Conservation (phyloP, 1,140 invertebrate species). For the Fragariocoptes setiger region DNA sequence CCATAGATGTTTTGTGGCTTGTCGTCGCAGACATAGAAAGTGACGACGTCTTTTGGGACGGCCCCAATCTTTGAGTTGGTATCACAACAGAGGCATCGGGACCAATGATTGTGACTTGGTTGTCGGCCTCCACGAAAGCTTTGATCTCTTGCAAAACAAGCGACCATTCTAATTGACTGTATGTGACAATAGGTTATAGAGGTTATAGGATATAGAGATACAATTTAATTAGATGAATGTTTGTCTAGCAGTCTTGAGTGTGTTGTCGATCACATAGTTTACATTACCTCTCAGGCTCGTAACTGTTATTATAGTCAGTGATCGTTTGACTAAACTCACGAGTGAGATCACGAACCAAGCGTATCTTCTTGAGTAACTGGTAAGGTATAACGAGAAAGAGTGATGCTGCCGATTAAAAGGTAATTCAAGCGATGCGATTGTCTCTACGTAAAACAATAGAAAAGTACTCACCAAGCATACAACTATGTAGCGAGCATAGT, state of each 20-base stretch:
- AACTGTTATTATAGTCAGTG: constrained; percentile 68
- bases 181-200: too few relatives aligned
- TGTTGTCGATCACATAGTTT: too few relatives aligned
- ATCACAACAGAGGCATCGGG: not conserved
- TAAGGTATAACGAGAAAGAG: too few relatives aligned
- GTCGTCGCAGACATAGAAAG: too few relatives aligned
- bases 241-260: too few relatives aligned
- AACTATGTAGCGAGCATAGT: constrained; percentile 83
- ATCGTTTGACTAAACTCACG: constrained; percentile 46
- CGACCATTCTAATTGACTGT: constrained; percentile 82
- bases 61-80: constrained; percentile 28
- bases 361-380: constrained; percentile 73
- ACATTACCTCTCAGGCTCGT: constrained; percentile 86
- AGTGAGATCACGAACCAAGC: constrained; percentile 61
- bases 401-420: too few relatives aligned
- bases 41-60: constrained; percentile 48
- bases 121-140: constrained; percentile 40
- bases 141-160: constrained; percentile 75
- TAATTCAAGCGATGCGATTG: too few relatives aligned
- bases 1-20: constrained; percentile 39
- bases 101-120: not conserved
- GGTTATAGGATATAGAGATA: too few relatives aligned
- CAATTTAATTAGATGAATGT: too few relatives aligned
- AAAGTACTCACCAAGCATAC: too few relatives aligned
- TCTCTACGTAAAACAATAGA: too few relatives aligned